Conservation (phyloP, 2,888 invertebrate species). For the Eumerus sabulonum region DNA sequence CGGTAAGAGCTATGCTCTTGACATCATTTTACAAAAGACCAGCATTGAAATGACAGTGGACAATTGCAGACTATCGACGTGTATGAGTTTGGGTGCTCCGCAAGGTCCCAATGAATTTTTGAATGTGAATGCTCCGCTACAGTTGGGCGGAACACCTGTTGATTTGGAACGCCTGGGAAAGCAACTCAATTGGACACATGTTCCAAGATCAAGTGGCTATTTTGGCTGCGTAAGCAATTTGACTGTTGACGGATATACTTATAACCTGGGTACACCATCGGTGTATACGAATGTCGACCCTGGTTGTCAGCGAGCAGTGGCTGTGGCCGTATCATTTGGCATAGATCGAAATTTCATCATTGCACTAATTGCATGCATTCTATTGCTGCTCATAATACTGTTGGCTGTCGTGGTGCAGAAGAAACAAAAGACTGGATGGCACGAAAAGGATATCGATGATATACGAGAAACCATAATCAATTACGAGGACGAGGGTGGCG, state of each 20-base stretch:
- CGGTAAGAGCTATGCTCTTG: constrained; percentile 92
- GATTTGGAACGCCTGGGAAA: constrained; percentile 83
- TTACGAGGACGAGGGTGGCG: constrained; percentile 99
- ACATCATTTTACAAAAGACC: constrained; percentile 84
- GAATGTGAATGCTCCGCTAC: constrained; percentile 92
- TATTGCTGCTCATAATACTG: constrained; percentile 87
- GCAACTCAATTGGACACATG: constrained; percentile 84
- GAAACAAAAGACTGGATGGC: constrained; percentile 90
- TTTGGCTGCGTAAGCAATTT: constrained; percentile 95
- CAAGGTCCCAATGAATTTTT: constrained; percentile 86
- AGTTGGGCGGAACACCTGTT: constrained; percentile 88
- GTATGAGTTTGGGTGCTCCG: constrained; percentile 85
- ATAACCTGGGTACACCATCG: constrained; percentile 92
- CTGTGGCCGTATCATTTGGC: constrained; percentile 89
- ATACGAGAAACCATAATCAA: constrained; percentile 98
- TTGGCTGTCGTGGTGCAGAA: constrained; percentile 94
- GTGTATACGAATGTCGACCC: constrained; percentile 85
- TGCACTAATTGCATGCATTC: constrained; percentile 92
- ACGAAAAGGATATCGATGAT: constrained; percentile 95
- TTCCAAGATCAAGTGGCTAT: constrained; percentile 86
- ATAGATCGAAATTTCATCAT: constrained; percentile 93
- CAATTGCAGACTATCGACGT: constrained; percentile 84
- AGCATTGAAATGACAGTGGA: constrained; percentile 89
- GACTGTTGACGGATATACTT: constrained; percentile 91
- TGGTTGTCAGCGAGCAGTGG: constrained; percentile 86